Conservation (phyloP, 2,797 vertebrate species). For the Enteromius thamalakanensis region DNA sequence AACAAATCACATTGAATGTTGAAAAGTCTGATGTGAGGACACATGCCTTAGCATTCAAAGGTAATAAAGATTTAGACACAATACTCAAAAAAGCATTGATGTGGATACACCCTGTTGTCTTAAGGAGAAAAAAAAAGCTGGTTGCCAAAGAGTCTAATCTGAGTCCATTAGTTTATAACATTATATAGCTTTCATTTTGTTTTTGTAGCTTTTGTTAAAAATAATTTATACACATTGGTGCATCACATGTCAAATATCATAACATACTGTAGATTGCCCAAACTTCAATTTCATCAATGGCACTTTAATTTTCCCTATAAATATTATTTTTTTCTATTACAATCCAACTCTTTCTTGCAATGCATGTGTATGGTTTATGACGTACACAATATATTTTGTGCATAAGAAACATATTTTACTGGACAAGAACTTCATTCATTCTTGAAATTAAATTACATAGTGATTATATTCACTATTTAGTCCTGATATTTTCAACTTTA, state of each 20-base stretch:
- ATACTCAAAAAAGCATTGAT: neutral
- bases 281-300: neutral
- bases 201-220: no score
- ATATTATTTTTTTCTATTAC: neutral
- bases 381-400: neutral
- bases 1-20: neutral
- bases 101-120: neutral
- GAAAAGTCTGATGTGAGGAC: neutral
- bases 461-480: neutral
- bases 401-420: neutral
- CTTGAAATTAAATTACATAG: neutral
- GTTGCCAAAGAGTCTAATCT: neutral
- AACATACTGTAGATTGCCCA: neutral
- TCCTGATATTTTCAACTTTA: neutral
- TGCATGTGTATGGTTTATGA: neutral
- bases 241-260: neutral
- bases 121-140: neutral
- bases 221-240: neutral
- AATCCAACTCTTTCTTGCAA: neutral
- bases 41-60: neutral
- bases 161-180: neutral
- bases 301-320: neutral
- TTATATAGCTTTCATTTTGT: neutral
- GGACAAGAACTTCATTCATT: neutral
- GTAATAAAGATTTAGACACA: neutral